phyloP scores from a whole-genome alignment of 1,140 invertebrate genomes.

The Chrysoperla carnea region DNA sequence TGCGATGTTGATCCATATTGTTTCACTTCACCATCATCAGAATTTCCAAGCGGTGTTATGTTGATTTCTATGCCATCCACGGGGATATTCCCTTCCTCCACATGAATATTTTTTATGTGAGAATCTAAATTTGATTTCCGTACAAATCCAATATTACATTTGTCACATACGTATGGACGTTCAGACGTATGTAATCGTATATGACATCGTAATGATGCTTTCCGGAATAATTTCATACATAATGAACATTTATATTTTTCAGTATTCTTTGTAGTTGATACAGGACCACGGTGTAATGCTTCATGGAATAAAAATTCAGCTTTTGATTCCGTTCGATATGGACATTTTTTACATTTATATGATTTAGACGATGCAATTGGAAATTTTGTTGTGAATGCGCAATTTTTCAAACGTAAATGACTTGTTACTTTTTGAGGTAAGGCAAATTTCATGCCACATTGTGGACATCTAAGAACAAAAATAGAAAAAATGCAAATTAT shows the following conservation, averaged over 20 bases:
- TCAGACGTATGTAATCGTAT: conserved; percentile 58
- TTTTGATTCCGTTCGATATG: conserved; percentile 24
- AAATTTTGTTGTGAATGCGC: conserved; percentile 17
- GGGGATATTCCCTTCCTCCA: not conserved
- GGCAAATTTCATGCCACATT: conserved; percentile 45
- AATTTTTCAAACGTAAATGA: conserved; percentile 40
- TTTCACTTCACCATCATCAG: not conserved
- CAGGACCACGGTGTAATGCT: conserved; percentile 31
- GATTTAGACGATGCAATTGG: conserved; percentile 2
- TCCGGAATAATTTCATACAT: conserved; percentile 50
- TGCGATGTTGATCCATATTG: not conserved
- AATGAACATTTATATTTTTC: conserved; percentile 41
- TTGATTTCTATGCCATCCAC: not conserved
- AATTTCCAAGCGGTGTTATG: no score
- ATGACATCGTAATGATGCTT: conserved; percentile 46
- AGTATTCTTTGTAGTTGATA: conserved; percentile 12
- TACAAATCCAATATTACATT: conserved; percentile 43
- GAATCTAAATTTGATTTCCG: conserved; percentile 36
- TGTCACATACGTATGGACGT: conserved; percentile 45
- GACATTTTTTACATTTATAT: conserved; percentile 24
- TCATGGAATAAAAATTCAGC: conserved; percentile 47
- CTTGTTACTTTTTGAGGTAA: conserved; percentile 51
- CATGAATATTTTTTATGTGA: conserved; percentile 31
- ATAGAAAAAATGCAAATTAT: no score
- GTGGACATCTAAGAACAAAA: conserved; percentile 34